Evolutionary conservation across 2,113 vertebrate species (phyloP), one percentile per base, ranked within the genome.

Genomic region (Elaphurus davidianus): DNA sequence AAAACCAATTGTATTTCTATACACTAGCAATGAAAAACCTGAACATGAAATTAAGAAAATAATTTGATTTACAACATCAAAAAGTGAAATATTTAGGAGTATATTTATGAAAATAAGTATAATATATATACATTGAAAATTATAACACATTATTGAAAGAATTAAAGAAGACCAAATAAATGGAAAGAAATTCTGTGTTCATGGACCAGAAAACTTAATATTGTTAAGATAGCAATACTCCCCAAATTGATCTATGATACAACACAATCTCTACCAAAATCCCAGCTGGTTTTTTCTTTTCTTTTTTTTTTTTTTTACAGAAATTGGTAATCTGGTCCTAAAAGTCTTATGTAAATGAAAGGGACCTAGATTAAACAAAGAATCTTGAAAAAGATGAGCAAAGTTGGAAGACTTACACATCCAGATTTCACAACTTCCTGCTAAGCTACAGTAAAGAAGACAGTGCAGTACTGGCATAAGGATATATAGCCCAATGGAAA

Each of bases 101-200:
- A 62, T 45, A 82, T 60, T 81, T 90, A 43, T 36, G 27, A 74
- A 87, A 87, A 83, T 14, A 97, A 64, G 28, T 50, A 0, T 9
- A 96, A 94, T 30, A 47, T 25, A 93, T 7, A 19, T 47, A 54
- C 23, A 87, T n/a, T 83, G 60, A 82, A 95, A 97, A 94, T 71
- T 67, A 67, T 76, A 90, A 90, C 13, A 83, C 7, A 33, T 78
- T 62, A 84, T 54, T 94, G 14, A 91, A 96, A 94, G 55, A 84
- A 94, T 94, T 94, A 67, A 91, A 88, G 33, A 64, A 86, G 62
- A 67, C 40, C 47, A 64, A 94, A 59, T 94, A 93, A 93, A 79
- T 79, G 78, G 13, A 57, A 96, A 60, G 78, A 71, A 71, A 96
- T 71, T 19, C 30, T n/a, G 86, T 86, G 28, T 94, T 94, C n/a